Conservation (phyloP, 2,113 vertebrate genomes). For the Eidolon helvum region DNA sequence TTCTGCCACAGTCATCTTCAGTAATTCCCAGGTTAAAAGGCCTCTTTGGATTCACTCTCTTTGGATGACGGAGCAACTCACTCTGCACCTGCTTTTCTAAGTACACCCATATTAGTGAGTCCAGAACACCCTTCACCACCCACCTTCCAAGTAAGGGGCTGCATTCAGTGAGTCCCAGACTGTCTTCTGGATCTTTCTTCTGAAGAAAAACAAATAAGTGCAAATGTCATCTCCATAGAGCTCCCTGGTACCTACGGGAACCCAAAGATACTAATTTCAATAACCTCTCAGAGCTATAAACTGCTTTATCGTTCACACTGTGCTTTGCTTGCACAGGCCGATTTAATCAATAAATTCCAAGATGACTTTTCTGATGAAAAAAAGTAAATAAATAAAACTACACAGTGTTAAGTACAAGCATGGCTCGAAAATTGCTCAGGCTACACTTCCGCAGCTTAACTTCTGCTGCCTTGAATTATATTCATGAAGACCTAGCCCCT, state of each 20-base stretch:
- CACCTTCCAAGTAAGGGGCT: background rate
- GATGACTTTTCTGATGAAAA: conserved; percentile 53
- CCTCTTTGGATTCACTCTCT: background rate
- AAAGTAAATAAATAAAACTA: conserved; percentile 53
- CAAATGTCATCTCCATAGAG: conserved; percentile 42
- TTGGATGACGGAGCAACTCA: background rate
- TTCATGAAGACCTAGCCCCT: background rate
- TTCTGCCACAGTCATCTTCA: background rate
- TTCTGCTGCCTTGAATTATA: background rate
- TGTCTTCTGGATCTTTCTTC: conserved; percentile 1
- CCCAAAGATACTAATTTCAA: conserved; percentile 43
- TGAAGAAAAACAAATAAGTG: conserved; percentile 51
- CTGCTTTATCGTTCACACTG: background rate
- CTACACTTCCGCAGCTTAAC: background rate
- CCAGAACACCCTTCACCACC: background rate
- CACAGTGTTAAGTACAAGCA: background rate
- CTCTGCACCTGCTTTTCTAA: background rate
- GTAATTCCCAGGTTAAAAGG: background rate
- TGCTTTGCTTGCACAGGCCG: background rate
- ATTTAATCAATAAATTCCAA: conserved; percentile 70
- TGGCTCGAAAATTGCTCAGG: background rate
- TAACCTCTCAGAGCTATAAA: background rate
- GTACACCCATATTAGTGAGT: background rate
- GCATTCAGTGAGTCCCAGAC: background rate
- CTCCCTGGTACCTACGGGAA: background rate